A percentile compares a stretch with the other conserved stretches of the same genome.
Evolutionary conservation across 2,888 invertebrate species (phyloP).

Genomic region (Athalia circularis): DNA sequence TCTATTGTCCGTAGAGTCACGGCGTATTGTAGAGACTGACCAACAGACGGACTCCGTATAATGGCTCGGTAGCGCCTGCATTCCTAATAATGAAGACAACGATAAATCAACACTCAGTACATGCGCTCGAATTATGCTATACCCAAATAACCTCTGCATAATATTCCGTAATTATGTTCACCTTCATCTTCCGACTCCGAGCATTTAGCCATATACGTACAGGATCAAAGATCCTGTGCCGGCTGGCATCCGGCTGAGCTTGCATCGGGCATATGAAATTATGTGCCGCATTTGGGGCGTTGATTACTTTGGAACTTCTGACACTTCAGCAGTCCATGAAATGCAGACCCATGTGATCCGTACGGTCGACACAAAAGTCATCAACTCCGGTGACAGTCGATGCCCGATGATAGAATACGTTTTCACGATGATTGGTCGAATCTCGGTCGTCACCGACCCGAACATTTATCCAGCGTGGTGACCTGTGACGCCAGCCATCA

Average conservation of each 20-base stretch:
- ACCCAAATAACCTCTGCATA: constrained; percentile 73
- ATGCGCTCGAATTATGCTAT: constrained; percentile 71
- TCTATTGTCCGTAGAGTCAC: constrained; percentile 60
- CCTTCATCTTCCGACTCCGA: constrained; percentile 18
- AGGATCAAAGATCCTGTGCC: not conserved
- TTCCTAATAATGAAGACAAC: constrained; percentile 75
- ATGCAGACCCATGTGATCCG: too few species aligned
- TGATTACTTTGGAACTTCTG: too few species aligned
- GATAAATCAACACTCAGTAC: constrained; percentile 74
- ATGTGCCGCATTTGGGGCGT: too few species aligned
- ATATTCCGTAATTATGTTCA: constrained; percentile 72
- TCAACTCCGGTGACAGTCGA: constrained; percentile 51
- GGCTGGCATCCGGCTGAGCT: not conserved
- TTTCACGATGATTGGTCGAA: constrained; percentile 67
- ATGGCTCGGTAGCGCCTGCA: constrained; percentile 70
- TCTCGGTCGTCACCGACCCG: constrained; percentile 61
- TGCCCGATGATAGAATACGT: constrained; percentile 66
- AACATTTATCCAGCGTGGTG: constrained; percentile 70
- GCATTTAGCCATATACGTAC: not conserved
- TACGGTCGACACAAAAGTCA: constrained; percentile 29
- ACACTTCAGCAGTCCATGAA: too few species aligned
- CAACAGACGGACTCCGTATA: constrained; percentile 68
- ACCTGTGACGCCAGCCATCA: constrained; percentile 71
- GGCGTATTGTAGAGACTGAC: constrained; percentile 66
- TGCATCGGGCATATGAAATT: too few species aligned